phyloP scores from a whole-genome alignment of 2,888 invertebrate species.

The Epirrhoe alternata region DNA sequence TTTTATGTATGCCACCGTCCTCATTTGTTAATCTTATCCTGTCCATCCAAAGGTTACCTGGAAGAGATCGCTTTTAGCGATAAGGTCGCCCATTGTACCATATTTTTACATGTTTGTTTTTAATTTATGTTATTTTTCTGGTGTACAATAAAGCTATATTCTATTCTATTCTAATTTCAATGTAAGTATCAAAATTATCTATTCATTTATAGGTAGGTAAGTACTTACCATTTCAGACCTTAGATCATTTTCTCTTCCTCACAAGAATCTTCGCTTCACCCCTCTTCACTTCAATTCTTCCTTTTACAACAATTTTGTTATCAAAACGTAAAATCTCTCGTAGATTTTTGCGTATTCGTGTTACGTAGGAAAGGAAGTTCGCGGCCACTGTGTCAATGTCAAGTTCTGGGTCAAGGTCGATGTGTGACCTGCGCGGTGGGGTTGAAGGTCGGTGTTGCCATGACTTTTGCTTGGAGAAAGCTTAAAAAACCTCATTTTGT shows the following conservation, averaged over 20 bases:
- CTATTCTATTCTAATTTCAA: too few relatives aligned
- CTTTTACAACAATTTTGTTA: background rate
- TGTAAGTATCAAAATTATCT: too few relatives aligned
- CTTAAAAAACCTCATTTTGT: background rate
- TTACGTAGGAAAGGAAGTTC: conserved; percentile 32
- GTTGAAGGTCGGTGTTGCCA: conserved; percentile 31
- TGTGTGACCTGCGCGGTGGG: conserved; percentile 49
- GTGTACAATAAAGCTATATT: too few relatives aligned
- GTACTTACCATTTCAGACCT: too few relatives aligned
- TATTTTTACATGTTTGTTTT: too few relatives aligned
- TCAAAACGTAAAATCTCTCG: background rate
- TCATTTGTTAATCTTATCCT: too few relatives aligned
- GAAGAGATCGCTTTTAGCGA: too few relatives aligned
- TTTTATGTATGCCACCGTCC: too few relatives aligned
- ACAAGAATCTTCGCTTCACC: background rate
- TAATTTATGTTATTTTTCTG: too few relatives aligned
- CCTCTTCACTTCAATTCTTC: background rate
- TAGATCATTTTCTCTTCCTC: background rate
- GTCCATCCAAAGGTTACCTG: too few relatives aligned
- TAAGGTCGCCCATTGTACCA: too few relatives aligned
- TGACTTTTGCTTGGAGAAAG: background rate
- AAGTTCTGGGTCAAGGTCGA: conserved; percentile 69
- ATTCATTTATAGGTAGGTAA: too few relatives aligned
- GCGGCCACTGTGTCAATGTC: conserved; percentile 60
- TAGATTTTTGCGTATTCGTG: conserved; percentile 14